phyloP scores from a whole-genome alignment of 2,888 invertebrate species.

The Zaprionus obscuricornis region DNA sequence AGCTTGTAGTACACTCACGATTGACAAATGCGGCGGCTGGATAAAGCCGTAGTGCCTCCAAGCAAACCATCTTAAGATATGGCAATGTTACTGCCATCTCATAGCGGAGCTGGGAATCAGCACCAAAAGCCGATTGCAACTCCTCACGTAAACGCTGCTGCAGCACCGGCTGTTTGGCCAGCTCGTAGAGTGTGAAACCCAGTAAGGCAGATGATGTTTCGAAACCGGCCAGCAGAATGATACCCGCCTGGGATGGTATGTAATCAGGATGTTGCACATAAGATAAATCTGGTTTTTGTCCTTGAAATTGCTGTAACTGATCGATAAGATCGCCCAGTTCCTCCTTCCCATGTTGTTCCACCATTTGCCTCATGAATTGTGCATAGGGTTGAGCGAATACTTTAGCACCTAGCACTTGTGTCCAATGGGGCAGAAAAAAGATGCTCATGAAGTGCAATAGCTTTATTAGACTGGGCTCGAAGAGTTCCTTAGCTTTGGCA shows the following conservation, averaged over 20 bases:
- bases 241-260: constrained; percentile 79
- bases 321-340: constrained; percentile 83
- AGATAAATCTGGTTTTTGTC: constrained; percentile 35
- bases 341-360: not conserved
- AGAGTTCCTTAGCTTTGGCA: constrained; percentile 60
- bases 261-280: constrained; percentile 69
- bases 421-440: constrained; percentile 72
- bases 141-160: constrained; percentile 82
- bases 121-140: constrained; percentile 68
- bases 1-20: constrained; percentile 76
- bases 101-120: constrained; percentile 69
- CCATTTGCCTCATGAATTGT: constrained; percentile 81
- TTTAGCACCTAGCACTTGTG: constrained; percentile 60
- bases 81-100: constrained; percentile 80
- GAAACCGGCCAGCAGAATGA: constrained; percentile 80
- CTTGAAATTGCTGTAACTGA: constrained; percentile 81
- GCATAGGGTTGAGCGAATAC: constrained; percentile 66
- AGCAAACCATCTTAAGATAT: constrained; percentile 83
- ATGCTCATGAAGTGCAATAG: constrained; percentile 70
- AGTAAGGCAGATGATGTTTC: constrained; percentile 82
- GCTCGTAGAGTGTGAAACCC: constrained; percentile 82
- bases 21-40: constrained; percentile 81
- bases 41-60: constrained; percentile 81
- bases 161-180: constrained; percentile 80
- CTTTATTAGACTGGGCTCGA: constrained; percentile 58